Conservation (phyloP, 2,888 invertebrate species). For the Acanthacorydalis orientalis region DNA sequence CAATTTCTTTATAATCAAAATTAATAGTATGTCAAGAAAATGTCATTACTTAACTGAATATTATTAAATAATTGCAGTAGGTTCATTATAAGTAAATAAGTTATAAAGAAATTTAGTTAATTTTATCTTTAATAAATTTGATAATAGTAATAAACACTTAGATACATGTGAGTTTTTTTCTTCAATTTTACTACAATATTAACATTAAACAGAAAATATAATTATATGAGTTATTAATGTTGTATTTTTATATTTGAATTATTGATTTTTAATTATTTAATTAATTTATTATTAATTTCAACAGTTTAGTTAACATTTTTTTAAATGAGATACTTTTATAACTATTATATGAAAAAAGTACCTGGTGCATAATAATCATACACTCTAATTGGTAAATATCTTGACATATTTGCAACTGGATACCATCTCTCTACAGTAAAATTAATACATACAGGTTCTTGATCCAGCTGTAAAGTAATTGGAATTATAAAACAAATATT, state of each 20-base stretch:
- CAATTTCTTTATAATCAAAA: too few relatives aligned
- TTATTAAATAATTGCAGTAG: too few relatives aligned
- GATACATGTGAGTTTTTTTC: too few relatives aligned
- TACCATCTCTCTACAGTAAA: constrained; percentile 89
- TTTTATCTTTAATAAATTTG: too few relatives aligned
- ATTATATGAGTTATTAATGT: not conserved
- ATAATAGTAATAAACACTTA: too few relatives aligned
- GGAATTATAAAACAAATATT: not conserved
- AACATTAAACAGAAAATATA: not conserved
- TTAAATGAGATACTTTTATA: constrained; percentile 1
- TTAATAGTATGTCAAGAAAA: too few relatives aligned
- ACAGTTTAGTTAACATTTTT: not conserved
- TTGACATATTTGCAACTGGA: constrained; percentile 92
- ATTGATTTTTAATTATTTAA: not conserved
- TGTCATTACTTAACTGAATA: too few relatives aligned
- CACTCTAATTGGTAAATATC: constrained; percentile 73
- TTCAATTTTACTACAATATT: too few relatives aligned
- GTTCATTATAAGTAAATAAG: too few relatives aligned
- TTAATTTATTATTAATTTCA: not conserved
- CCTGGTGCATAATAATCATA: constrained; percentile 96
- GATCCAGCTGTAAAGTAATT: constrained; percentile 47
- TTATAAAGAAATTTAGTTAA: too few relatives aligned
- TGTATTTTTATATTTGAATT: not conserved
- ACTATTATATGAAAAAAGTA: constrained; percentile 22
- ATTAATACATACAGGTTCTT: constrained; percentile 73